Evolutionary conservation across 1,140 invertebrate genomes (phyloP), one percentile per base, ranked within the genome.

Genomic region (Atta texana): DNA sequence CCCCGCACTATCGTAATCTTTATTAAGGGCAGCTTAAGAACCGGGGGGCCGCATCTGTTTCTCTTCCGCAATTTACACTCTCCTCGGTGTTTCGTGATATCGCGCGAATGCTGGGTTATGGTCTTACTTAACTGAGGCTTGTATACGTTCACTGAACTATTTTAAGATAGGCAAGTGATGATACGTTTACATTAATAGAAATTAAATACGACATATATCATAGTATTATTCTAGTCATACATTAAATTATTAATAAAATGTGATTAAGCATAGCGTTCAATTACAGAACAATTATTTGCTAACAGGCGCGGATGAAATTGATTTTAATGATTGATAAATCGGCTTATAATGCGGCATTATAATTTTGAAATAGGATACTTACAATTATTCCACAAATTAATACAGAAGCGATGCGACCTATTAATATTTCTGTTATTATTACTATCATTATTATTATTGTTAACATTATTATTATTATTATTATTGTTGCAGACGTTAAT

Each of bases 11-110:
- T 53, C 64, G 16, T 57, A 34, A 61, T 44, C 55, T 81, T 90
- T 89, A 89, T 90, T 78, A 89, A 61, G 71, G 68, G 12, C 14
- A 74, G 84, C 87, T 90, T 88, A 85, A 88, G 68, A 63, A 63
- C 59, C 39, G 1, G 64, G 10, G 12, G 34, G 39, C 51, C 51
- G 34, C 63, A 77, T 84, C 61, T 78, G 72, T 69, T 77, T 90
- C 78, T 87, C 89, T 90, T 87, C 77, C 61, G 77, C 78, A 85
- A 86, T 80, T 86, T 86, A 84, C 80, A 31, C 69, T 75, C 80
- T 84, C 18, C 68, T 74, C 69, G 57, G 69, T 59, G 53, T 61
- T 74, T 49, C 78, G 55, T 18, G 68, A 82, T 82, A 74, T 59
- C 68, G 55, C 16, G n/a, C 31, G 49, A 55, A 55, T 39, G 31